Evolutionary conservation across 2,113 vertebrate genomes (phyloP).

Genomic region (Rattus rattus): DNA sequence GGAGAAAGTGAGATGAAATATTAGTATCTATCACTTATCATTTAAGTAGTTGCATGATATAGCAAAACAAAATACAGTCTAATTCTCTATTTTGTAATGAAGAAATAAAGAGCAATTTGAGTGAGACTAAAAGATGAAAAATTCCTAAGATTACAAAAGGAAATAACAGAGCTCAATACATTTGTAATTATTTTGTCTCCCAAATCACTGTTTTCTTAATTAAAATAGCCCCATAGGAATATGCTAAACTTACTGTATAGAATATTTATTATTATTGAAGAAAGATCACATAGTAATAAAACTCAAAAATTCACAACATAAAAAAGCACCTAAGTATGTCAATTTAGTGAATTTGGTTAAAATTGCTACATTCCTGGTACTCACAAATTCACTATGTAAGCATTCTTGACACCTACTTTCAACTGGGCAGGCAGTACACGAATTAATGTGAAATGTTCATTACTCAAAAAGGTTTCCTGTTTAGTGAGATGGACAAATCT

Average conservation of each 20-base stretch:
- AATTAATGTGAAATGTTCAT: constrained; percentile 1
- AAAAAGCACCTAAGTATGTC: background rate
- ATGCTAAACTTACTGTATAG: constrained; percentile 14
- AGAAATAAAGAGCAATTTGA: background rate
- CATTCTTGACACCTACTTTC: constrained; percentile 23
- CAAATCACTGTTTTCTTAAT: constrained; percentile 9
- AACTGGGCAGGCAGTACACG: background rate
- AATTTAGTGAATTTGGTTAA: background rate
- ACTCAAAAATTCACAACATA: background rate
- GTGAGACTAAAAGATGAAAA: background rate
- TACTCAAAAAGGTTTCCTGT: background rate
- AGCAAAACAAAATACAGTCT: background rate
- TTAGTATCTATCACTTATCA: background rate
- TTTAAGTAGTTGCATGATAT: background rate
- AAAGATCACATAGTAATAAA: background rate
- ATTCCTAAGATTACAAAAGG: background rate
- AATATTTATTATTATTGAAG: constrained; percentile 14
- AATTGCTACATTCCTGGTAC: background rate
- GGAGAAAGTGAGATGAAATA: background rate
- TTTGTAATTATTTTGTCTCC: constrained; percentile 38
- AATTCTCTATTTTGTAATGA: background rate
- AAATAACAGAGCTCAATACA: constrained; percentile 28
- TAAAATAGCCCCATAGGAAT: background rate
- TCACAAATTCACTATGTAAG: constrained; percentile 16
- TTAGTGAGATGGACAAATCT: background rate